Evolutionary conservation across 2,797 vertebrate genomes (phyloP), one percentile per base, ranked within the genome.

Genomic region (Atherinosoma microstoma): DNA sequence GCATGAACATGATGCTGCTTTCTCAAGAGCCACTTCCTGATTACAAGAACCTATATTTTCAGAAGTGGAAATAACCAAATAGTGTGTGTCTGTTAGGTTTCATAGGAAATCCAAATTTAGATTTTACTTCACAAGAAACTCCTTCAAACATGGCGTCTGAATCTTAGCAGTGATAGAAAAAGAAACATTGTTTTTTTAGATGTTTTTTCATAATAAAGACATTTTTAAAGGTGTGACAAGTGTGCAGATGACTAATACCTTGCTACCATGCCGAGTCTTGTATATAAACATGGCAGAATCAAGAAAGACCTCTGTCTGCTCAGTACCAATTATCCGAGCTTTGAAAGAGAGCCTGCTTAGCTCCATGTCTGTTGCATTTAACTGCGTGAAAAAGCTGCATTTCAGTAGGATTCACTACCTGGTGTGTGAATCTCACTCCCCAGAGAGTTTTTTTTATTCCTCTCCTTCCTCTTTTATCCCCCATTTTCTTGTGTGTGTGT

Each of bases 11-110:
- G 5, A n/a, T 38, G 22, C 45, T 70, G 53, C 58, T 89, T 87
- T 70, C 82, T 56, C 2, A 76, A 86, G 80, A 74, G 35, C 9
- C 32, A 92, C 84, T 91, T 92, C 89, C 86, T 87, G 67, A 87
- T 87, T 79, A 70, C 35, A 73, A 77, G 45, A 87, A 80, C 59
- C 72, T 79, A 36, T 62, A 65, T 20, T 67, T 45, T 74, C 10
- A 71, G 54, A 74, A 70, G 62, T 88, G 81, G 82, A 89, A 89
- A 86, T 67, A 80, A 18, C 67, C 56, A 70, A 76, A 80, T 53
- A 74, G 11, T 38, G 59, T 68, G 64, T 76, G 68, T 78, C 74
- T 74, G 59, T 59, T n/a, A 32, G 59, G 18, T 77, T 22, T 71
- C 32, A 22, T 35, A 83, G 83, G 82, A 88, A 85, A 87, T 88